Percentiles rank a stretch among this genome's conserved stretches.
Evolutionary conservation across 1,140 invertebrate genomes (phyloP).

Genomic region (Dinothrombium tinctorium): DNA sequence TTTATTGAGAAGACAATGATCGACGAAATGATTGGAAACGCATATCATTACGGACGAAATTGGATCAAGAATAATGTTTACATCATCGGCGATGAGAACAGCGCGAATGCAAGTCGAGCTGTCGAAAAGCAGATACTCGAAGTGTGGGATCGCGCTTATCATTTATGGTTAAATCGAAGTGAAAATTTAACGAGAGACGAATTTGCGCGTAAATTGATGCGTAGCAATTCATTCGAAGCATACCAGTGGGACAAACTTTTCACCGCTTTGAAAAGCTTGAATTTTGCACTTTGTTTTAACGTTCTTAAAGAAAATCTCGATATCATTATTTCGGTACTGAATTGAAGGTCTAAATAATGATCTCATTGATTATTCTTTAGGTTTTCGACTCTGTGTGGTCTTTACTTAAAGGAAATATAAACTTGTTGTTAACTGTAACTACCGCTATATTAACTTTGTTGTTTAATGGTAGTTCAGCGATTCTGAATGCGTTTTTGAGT

Average conservation of each 20-base stretch:
- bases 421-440: constrained; percentile 57
- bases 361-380: constrained; percentile 17
- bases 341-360: not conserved
- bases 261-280: constrained; percentile 46
- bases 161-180: constrained; percentile 54
- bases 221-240: constrained; percentile 26
- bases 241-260: constrained; percentile 37
- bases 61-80: constrained; percentile 53
- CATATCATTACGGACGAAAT: constrained; percentile 64
- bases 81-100: constrained; percentile 30
- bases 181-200: constrained; percentile 21
- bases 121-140: constrained; percentile 75
- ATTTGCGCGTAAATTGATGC: too few relatives aligned
- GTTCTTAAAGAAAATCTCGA: constrained; percentile 81
- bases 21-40: constrained; percentile 68
- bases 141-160: constrained; percentile 75
- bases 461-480: constrained; percentile 33
- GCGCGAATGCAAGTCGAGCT: constrained; percentile 50
- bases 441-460: constrained; percentile 64
- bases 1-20: constrained; percentile 31
- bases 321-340: constrained; percentile 48
- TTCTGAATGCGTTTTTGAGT: constrained; percentile 11
- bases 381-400: constrained; percentile 68
- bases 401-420: constrained; percentile 73
- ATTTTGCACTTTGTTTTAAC: constrained; percentile 42